Evolutionary conservation across 2,888 invertebrate genomes (phyloP).

Genomic region (Cistogaster globosa): DNA sequence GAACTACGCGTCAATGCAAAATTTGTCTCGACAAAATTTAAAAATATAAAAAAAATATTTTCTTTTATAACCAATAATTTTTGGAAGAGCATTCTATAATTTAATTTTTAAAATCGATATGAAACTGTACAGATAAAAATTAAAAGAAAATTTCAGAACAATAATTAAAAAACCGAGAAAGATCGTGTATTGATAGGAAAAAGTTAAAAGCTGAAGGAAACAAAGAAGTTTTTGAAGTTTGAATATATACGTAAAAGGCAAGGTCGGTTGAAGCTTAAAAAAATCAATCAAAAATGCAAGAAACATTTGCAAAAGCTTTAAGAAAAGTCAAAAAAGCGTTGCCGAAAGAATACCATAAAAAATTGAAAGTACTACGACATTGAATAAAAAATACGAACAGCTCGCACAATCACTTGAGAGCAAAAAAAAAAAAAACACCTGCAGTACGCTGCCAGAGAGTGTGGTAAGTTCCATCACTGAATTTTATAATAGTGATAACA

Average conservation of each 20-base stretch:
- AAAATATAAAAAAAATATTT: background rate
- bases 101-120: background rate
- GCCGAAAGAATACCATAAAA: background rate
- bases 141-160: background rate
- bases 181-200: background rate
- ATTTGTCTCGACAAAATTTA: background rate
- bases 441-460: conserved; percentile 9
- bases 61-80: too few relatives aligned
- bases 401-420: background rate
- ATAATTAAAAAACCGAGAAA: conserved; percentile 4
- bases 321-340: background rate
- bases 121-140: background rate
- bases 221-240: background rate
- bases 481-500: conserved; percentile 21
- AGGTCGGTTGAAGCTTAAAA: too few relatives aligned
- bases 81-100: too few relatives aligned
- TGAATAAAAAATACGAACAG: conserved; percentile 16
- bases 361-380: background rate
- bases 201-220: conserved; percentile 8
- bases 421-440: conserved; percentile 1
- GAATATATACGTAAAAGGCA: background rate
- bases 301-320: conserved; percentile 16
- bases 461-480: background rate
- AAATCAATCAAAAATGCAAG: too few relatives aligned
- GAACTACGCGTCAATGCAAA: too few relatives aligned